Conservation (phyloP, 2,113 vertebrate species). For the Strix uralensis region DNA sequence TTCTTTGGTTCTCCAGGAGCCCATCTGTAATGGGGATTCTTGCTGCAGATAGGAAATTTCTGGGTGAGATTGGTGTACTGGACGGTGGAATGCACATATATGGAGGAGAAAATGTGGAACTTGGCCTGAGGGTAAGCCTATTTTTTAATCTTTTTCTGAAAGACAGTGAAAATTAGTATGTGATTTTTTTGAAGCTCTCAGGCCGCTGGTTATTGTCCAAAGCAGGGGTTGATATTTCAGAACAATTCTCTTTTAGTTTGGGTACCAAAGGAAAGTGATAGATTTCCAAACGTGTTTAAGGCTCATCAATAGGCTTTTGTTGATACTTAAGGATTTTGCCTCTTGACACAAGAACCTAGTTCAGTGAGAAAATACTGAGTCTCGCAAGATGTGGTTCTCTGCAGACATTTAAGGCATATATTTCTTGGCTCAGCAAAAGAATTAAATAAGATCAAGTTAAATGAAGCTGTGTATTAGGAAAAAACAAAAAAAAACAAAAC, state of each 20-base stretch:
- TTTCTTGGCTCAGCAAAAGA: neutral
- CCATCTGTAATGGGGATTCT: constrained; percentile 79
- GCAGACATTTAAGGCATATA: neutral
- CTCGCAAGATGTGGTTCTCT: neutral
- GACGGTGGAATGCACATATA: constrained; percentile 80
- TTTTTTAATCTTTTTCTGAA: neutral
- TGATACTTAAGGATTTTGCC: neutral
- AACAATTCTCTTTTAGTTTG: neutral
- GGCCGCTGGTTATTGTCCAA: neutral
- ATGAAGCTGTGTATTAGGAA: neutral
- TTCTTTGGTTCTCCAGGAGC: constrained; percentile 58
- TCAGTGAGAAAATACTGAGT: neutral
- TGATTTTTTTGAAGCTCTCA: neutral
- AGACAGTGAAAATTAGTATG: neutral
- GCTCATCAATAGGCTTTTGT: neutral
- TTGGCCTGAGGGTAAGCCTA: constrained; percentile 75
- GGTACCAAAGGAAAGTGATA: neutral
- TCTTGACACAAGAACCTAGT: neutral
- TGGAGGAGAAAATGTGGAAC: constrained; percentile 81
- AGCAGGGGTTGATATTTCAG: neutral
- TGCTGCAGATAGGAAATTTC: constrained; percentile 76
- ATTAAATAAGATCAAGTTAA: neutral
- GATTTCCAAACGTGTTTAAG: neutral
- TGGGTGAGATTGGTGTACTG: constrained; percentile 77
- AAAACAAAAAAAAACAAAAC: too few relatives aligned